Base-by-base conservation (phyloP, 1,140 invertebrate species). In the Penaeus chinensis region DNA sequence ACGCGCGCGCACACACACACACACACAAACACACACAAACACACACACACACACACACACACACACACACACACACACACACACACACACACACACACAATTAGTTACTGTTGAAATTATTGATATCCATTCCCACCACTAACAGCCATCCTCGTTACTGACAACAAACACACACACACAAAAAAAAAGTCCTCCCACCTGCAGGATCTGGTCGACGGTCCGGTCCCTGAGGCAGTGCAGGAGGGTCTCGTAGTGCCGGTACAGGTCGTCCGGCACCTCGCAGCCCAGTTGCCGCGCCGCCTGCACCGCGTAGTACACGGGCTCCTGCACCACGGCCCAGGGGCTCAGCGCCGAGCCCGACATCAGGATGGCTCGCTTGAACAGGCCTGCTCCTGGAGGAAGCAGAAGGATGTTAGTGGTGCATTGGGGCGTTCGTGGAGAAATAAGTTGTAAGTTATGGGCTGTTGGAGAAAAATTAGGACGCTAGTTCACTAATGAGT, bases 231-330 rank as follows among this genome's bases (percentile, higher is more conserved):
- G 62, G 76, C 89, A 89, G 85, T 88, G 85, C n/a, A 88, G 86
- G 24, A 86, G 90, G 20, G 86, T 82, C 80, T 89, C 90, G 79
- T 89, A 90, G 82, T 80, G 84, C 2, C 84, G 88, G 80, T 86
- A 89, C 61, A 82, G 81, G 37, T 89, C 82, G 16, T 83, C 81
- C 1, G 87, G 80, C 7, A 89, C 87, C 7, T 90, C 79, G 85
- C 93, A 93, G 79, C 92, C 92, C 16, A 93, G 91, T 37, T 89
- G 91, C n/a, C 90, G 88, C 4, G 92, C 92, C 20, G 93, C 90
- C 86, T 92, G 91, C 20, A 91, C 90, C 0, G 93, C 91, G 88
- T 93, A 93, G 32, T 91, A 90, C 2, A 91, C 82, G 3, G 93
- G 92, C 63, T 93, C 91, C 65, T 91, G 89, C 37, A 87, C 85